Base-by-base conservation (phyloP, 2,797 vertebrate genomes). In the Salmo trutta region DNA sequence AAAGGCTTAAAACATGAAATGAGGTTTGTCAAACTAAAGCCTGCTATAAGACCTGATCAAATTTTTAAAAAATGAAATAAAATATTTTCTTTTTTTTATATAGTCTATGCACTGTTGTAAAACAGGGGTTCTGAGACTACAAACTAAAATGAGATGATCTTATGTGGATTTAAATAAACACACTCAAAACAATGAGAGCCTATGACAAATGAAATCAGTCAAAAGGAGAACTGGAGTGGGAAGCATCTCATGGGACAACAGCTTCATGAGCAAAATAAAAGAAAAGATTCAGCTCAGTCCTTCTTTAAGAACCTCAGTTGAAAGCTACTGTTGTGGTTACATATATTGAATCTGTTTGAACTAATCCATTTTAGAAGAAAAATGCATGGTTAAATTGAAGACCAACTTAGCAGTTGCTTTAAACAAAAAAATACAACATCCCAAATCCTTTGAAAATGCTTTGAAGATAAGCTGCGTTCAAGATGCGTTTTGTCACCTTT, bases 401-500 rank as follows among this genome's bases (percentile, higher is more conserved):
- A 75, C 36, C 59, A 78, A 73, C 74, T 85, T 73, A 83, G 27
- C 70, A 77, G 75, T 81, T 84, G 81, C 86, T 84, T 88, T 83
- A 87, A 83, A 88, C 84, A 85, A 79, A 82, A 53, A 85, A 51
- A 75, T 36, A 74, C 24, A 75, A 85, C 82, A 68, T 78, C 19
- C 27, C 66, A 85, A 88, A 87, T 84, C 84, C 85, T 77, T 68
- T 68, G 70, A 82, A 83, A 83, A 87, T 80, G 71, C 88, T 88
- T 88, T 87, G 87, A 88, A 80, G 88, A 90, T 88, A 81, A 87
- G 87, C 77, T 77, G 70, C 36, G 74, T 83, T 83, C 71, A 74
- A 81, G 82, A 75, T 73, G 75, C 78, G 69, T 79, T 86, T 88
- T 88, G 83, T 88, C 87, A 86, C 86, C 86, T 88, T 87, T 86